Conservation (phyloP, 2,888 invertebrate genomes). For the Autographa gamma region DNA sequence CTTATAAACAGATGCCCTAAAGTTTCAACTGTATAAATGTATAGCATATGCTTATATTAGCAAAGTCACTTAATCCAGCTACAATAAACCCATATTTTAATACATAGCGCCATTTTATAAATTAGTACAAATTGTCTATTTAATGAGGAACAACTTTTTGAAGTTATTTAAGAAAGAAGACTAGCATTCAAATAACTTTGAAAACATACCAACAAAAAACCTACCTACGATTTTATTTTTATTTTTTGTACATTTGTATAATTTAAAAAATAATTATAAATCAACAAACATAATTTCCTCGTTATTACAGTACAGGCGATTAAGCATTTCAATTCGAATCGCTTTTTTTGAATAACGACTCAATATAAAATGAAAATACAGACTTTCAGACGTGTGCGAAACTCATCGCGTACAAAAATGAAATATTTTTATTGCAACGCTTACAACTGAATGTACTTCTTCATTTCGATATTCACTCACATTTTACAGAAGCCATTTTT, state of each 20-base stretch:
- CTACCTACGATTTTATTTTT: too few relatives aligned
- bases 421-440: constrained; percentile 47
- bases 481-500: constrained; percentile 20
- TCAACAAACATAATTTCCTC: neutral
- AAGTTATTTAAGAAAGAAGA: too few relatives aligned
- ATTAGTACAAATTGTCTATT: too few relatives aligned
- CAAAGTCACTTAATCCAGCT: too few relatives aligned
- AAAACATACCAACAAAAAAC: too few relatives aligned
- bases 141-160: too few relatives aligned
- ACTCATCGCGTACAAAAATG: constrained; percentile 44
- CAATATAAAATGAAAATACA: constrained; percentile 27
- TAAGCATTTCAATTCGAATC: constrained; percentile 5
- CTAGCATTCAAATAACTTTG: too few relatives aligned
- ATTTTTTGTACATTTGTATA: neutral
- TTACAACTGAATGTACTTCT: neutral
- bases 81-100: too few relatives aligned
- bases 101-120: too few relatives aligned
- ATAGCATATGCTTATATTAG: too few relatives aligned
- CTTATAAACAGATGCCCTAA: too few relatives aligned
- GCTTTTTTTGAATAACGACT: constrained; percentile 16
- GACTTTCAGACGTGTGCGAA: neutral
- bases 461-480: constrained; percentile 8
- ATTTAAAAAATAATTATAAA: neutral
- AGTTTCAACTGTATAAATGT: too few relatives aligned
- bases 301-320: constrained; percentile 1